Conservation (phyloP, 35 echinoderm and acorn worm genomes). For the Apostichopus californicus region DNA sequence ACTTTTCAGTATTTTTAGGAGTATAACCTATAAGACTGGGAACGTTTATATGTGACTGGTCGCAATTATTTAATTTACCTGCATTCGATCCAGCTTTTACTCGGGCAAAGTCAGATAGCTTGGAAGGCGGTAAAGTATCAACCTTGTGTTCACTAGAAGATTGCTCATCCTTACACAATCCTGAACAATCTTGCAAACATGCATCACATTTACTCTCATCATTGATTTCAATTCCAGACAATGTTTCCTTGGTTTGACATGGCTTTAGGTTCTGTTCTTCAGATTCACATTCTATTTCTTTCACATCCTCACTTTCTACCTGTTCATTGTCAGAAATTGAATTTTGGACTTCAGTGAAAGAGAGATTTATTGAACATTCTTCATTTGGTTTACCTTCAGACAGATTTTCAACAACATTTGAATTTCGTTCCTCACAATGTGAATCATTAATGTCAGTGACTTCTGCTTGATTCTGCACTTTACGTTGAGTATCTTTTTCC, state of each 20-base stretch:
- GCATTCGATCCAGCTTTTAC: not conserved
- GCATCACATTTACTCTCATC: not conserved
- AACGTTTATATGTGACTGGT: not conserved
- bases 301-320: not conserved
- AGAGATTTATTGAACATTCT: not conserved
- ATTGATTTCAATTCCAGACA: not conserved
- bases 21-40: not conserved
- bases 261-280: not conserved
- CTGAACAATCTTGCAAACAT: too few relatives aligned
- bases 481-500: not conserved
- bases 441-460: not conserved
- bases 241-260: not conserved
- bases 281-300: not conserved
- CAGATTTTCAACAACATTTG: not conserved
- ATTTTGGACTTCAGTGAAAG: not conserved
- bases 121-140: not conserved
- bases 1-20: not conserved
- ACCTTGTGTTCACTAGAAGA: not conserved
- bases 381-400: not conserved
- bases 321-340: not conserved
- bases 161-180: too few relatives aligned
- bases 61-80: not conserved
- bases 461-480: too few relatives aligned
- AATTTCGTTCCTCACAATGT: not conserved
- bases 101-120: not conserved